Percentiles rank a stretch among this genome's conserved stretches.
Evolutionary conservation across 2,888 invertebrate species (phyloP).

Genomic region (Caenorhabditis imperialis): DNA sequence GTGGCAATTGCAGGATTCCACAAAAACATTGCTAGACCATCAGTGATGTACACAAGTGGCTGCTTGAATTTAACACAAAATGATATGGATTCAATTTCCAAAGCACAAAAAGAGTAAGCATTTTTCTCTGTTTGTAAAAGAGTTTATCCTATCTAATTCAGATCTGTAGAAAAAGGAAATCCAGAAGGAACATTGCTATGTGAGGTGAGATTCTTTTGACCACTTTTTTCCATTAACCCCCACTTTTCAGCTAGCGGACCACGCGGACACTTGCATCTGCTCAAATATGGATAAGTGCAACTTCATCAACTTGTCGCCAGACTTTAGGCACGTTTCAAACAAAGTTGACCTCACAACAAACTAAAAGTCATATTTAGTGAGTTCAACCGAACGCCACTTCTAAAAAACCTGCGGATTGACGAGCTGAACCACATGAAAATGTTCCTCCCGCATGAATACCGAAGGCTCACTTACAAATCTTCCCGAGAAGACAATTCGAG

Average conservation of each 20-base stretch:
- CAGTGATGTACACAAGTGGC: slow-evolving; percentile 50
- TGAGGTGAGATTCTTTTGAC: slow-evolving; percentile 10
- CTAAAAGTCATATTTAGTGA: slow-evolving; percentile 30
- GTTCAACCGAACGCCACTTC: slow-evolving; percentile 34
- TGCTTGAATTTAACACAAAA: slow-evolving; percentile 42
- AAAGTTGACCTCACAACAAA: neutral
- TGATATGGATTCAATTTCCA: slow-evolving; percentile 22
- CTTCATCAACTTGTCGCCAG: slow-evolving; percentile 35
- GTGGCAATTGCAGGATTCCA: slow-evolving; percentile 31
- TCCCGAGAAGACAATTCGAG: neutral
- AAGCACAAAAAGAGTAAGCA: slow-evolving; percentile 19
- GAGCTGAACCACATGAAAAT: slow-evolving; percentile 40
- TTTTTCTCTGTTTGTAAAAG: too few species aligned
- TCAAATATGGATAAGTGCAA: slow-evolving; percentile 48
- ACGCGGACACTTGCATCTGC: slow-evolving; percentile 39
- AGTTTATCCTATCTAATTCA: too few species aligned
- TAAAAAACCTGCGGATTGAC: slow-evolving; percentile 24
- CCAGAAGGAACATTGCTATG: slow-evolving; percentile 41
- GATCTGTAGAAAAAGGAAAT: slow-evolving; percentile 25
- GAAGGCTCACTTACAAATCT: slow-evolving; percentile 15
- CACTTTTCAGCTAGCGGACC: slow-evolving; percentile 24
- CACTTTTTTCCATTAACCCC: neutral
- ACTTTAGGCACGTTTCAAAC: slow-evolving; percentile 18
- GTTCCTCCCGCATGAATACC: slow-evolving; percentile 47
- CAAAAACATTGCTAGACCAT: slow-evolving; percentile 26